Evolutionary conservation across 2,113 vertebrate species (phyloP).

Genomic region (Pipra filicauda): DNA sequence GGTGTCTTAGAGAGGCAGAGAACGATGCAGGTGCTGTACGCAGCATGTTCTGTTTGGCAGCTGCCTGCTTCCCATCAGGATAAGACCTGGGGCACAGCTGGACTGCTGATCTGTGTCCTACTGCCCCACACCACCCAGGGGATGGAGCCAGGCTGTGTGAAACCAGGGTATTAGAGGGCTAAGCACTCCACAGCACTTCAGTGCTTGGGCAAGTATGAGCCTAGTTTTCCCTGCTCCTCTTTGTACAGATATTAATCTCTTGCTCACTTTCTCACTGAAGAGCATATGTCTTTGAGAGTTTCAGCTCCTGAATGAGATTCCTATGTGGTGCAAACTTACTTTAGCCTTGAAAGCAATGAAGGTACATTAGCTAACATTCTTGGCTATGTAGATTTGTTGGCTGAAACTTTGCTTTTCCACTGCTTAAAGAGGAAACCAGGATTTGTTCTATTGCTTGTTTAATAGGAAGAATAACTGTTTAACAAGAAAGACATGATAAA

Average conservation of each 20-base stretch:
- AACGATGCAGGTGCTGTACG: background rate
- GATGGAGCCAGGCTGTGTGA: rapidly evolving
- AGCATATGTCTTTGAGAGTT: background rate
- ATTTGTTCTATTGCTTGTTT: constrained; percentile 18
- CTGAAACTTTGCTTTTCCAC: background rate
- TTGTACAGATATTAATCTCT: background rate
- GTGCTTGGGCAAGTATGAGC: background rate
- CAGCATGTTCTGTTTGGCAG: rapidly evolving
- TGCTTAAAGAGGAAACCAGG: background rate
- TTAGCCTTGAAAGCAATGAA: background rate
- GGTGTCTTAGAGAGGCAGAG: background rate
- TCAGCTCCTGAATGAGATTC: background rate
- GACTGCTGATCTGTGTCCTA: background rate
- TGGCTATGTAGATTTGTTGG: background rate
- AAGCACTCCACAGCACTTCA: background rate
- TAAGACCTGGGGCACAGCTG: background rate
- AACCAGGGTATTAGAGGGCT: background rate
- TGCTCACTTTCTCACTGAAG: background rate
- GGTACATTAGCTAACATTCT: background rate
- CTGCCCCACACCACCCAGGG: background rate
- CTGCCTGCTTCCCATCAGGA: background rate
- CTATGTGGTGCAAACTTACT: background rate
- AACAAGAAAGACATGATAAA: background rate
- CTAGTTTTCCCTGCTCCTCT: background rate
- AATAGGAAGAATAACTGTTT: constrained; percentile 5